These are phyloP conservation scores for Aplidium turbinatum DNA, from an alignment of 23 tunicate genomes.

Conservation along the genomic window DNA sequence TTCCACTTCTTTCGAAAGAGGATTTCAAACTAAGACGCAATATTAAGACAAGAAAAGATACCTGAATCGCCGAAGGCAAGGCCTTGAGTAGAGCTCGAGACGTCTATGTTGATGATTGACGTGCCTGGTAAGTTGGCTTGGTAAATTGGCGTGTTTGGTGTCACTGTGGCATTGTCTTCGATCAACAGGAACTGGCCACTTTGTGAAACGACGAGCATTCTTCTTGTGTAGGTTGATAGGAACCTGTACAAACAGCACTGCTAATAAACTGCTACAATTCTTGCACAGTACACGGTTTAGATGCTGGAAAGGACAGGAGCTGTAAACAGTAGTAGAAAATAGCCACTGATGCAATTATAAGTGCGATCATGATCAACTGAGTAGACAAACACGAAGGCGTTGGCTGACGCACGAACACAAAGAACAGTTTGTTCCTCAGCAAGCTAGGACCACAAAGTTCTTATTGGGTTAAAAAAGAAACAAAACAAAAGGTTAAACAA, in stretches of 20 bases:
- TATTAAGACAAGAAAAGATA: not conserved
- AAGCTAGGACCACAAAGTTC: too few species aligned
- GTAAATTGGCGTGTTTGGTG: slow-evolving; percentile 90
- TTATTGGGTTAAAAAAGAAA: too few species aligned
- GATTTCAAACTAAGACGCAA: not conserved
- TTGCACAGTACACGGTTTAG: too few species aligned
- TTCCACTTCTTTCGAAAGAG: not conserved
- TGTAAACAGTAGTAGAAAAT: too few species aligned
- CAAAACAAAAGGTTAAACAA: too few species aligned
- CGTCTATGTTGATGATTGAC: slow-evolving; percentile 44
- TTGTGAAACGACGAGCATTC: slow-evolving; percentile 74
- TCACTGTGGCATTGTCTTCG: slow-evolving; percentile 86
- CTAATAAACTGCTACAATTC: too few species aligned
- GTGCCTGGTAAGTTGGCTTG: slow-evolving; percentile 74
- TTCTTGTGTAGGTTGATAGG: slow-evolving; percentile 81
- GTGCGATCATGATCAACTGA: too few species aligned
- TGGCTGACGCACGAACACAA: too few species aligned
- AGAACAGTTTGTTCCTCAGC: too few species aligned
- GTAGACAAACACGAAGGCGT: too few species aligned
- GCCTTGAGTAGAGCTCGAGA: slow-evolving; percentile 78
- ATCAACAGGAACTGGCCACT: slow-evolving; percentile 89
- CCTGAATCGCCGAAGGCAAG: slow-evolving; percentile 85
- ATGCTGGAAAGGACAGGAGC: too few species aligned
- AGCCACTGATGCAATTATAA: too few species aligned
- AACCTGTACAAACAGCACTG: slow-evolving; percentile 59